These are phyloP conservation scores for Apis cerana DNA, from an alignment of 1,140 invertebrate species.

Conservation along the genomic window DNA sequence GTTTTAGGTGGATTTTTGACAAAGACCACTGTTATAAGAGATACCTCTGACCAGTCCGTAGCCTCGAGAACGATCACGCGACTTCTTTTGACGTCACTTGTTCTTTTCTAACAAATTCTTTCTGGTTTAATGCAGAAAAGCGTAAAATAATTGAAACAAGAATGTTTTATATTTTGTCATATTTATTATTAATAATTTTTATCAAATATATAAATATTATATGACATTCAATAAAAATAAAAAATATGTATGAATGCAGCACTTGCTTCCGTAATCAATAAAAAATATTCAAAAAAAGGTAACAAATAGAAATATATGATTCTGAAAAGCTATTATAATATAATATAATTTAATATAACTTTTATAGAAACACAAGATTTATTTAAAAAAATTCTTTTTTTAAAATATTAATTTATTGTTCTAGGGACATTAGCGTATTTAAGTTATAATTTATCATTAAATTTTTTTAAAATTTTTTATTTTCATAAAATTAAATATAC, in stretches of 20 bases:
- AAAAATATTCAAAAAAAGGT: neutral
- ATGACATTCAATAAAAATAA: neutral
- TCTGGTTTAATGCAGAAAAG: neutral
- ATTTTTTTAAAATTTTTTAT: slow-evolving; percentile 7
- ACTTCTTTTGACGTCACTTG: slow-evolving; percentile 45
- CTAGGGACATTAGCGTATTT: neutral
- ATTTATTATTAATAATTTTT: neutral
- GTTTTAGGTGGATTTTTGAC: neutral
- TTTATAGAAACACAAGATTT: no score
- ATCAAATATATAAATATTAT: neutral
- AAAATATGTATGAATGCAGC: neutral
- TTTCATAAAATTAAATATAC: neutral
- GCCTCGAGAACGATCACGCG: slow-evolving; percentile 45
- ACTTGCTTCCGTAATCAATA: neutral
- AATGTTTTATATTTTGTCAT: neutral
- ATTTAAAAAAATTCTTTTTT: neutral
- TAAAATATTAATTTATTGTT: neutral
- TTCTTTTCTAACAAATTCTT: slow-evolving; percentile 27
- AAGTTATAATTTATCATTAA: neutral
- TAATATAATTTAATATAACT: neutral
- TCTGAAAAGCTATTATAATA: neutral
- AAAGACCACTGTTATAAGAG: slow-evolving; percentile 38
- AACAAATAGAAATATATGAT: neutral
- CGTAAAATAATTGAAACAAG: no score
- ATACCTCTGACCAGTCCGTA: slow-evolving; percentile 39